Conservation (phyloP, 2,888 invertebrate genomes). For the Andrena fulva region DNA sequence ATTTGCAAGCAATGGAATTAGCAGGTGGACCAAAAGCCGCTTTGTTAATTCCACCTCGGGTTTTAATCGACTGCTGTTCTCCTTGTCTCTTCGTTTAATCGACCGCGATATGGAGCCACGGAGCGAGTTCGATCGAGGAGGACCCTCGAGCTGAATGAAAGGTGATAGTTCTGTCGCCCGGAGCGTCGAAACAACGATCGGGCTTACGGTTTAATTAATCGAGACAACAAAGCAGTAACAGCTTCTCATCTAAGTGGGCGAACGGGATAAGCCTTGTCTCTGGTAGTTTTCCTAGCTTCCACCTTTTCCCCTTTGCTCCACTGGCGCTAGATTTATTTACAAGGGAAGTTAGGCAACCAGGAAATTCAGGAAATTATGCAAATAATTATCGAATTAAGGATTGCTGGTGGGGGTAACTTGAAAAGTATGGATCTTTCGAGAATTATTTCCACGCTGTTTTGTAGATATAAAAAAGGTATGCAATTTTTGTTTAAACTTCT, state of each 20-base stretch:
- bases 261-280: neutral
- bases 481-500: no score
- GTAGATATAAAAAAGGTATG: no score
- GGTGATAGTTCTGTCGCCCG: constrained; percentile 24
- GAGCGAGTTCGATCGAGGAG: neutral
- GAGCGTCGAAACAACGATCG: constrained; percentile 28
- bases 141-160: neutral
- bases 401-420: no score
- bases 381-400: no score
- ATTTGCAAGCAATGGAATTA: neutral
- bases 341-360: no score
- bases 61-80: constrained; percentile 4
- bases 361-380: no score
- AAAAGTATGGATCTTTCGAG: no score
- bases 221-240: constrained; percentile 37
- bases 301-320: neutral
- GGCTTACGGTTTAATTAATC: constrained; percentile 48
- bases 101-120: constrained; percentile 2
- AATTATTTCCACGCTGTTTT: no score
- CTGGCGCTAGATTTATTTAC: neutral
- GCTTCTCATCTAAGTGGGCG: constrained; percentile 49
- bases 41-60: neutral
- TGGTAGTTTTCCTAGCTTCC: neutral
- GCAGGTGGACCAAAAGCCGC: neutral
- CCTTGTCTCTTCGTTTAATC: constrained; percentile 6